Evolutionary conservation across 2,888 invertebrate species (phyloP), one percentile per base, ranked within the genome.

Genomic region (Lingula anatina): DNA sequence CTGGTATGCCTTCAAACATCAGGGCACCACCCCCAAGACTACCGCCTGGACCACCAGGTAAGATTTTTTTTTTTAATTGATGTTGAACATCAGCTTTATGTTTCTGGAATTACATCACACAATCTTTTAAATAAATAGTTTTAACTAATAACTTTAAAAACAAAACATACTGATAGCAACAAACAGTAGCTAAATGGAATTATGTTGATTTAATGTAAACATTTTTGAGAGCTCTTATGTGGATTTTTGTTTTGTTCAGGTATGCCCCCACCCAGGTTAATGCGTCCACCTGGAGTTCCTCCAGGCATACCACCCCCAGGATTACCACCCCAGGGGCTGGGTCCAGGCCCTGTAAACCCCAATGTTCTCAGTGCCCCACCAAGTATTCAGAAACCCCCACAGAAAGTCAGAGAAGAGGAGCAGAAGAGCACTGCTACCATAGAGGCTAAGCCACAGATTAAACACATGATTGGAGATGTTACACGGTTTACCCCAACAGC

Each of bases 381-480:
- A 15, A 89, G 89, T 68, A 82, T 90, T 27, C 87, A 89, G 65
- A 84, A 85, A 57, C 83, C 88, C 54, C 70, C 76, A 27, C 67
- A 61, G 53, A 65, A 66, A 49, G 35, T 21, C 41, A 42, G 35
- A 36, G 68, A 66, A 24, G 67, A 64, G 5, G 64, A 68, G 25
- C 66, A 73, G 54, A 68, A 71, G 49, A 68, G 64, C 27, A 63
- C 68, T 37, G 87, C 90, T 20, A 95, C 92, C 0, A 95, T 95
- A 60, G 89, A 91, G 64, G 97, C 96, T 0, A 96, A 96, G 73
- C 96, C 97, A 0, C 95, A 96, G 80, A 93, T 99, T 58, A 84
- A 78, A 59, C 76, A 77, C 56, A 59, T 76, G 44, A 67, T 76
- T 44, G 74, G 76, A 27, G 97, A 99, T 77, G 90, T 96, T 1